Percentiles rank a stretch among this genome's conserved stretches.
These are phyloP conservation scores for Zosterops borbonicus DNA, from an alignment of 2,113 vertebrate species.

Conservation along the genomic window DNA sequence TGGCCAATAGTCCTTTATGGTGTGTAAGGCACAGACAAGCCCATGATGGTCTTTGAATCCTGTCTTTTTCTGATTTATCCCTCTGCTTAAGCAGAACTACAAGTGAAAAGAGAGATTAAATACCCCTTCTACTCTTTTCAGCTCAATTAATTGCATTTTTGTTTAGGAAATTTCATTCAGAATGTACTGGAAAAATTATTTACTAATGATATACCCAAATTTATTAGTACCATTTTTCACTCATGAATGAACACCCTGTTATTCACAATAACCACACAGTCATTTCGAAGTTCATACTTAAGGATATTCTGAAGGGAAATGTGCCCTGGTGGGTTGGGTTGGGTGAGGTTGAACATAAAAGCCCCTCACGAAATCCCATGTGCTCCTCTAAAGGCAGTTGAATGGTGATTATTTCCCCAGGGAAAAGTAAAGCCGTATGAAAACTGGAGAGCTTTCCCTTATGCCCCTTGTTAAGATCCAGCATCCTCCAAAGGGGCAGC, in stretches of 20 bases:
- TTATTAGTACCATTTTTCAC: neutral
- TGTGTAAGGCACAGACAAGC: neutral
- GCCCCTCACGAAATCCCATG: fast-evolving
- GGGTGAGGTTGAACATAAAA: too few species aligned
- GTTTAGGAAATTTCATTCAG: neutral
- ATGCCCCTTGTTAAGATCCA: neutral
- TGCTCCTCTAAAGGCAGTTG: neutral
- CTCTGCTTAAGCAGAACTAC: neutral
- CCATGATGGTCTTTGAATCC: neutral
- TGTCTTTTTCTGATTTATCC: neutral
- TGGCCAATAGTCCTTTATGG: neutral
- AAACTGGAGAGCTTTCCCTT: neutral
- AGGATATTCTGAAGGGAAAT: neutral
- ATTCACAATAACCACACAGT: neutral
- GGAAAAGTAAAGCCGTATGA: neutral
- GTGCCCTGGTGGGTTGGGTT: neutral
- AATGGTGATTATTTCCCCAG: neutral
- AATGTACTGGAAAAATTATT: neutral
- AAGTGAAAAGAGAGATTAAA: neutral
- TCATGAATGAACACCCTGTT: neutral
- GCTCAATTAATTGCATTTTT: neutral
- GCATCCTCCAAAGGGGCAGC: neutral
- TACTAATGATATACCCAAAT: neutral
- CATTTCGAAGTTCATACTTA: neutral
- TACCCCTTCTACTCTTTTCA: neutral